Conservation (phyloP, 2,113 vertebrate genomes). For the Gallinago paraguaiae region DNA sequence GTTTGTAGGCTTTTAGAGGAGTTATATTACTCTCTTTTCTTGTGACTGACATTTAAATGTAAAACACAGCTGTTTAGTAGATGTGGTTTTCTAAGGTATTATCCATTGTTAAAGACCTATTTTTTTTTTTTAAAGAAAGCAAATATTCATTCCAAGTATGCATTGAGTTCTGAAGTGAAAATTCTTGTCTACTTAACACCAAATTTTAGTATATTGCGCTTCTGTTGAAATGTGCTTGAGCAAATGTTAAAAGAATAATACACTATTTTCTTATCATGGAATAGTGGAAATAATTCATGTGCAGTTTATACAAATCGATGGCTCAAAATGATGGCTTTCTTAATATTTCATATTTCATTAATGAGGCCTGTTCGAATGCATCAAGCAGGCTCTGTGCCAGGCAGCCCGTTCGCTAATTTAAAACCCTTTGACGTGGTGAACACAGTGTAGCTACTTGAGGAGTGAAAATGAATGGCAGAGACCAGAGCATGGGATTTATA, state of each 20-base stretch:
- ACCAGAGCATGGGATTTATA: not conserved
- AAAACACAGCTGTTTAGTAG: not conserved
- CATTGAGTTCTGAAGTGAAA: not conserved
- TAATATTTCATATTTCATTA: not conserved
- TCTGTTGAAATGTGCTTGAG: not conserved
- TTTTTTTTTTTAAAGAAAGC: not conserved
- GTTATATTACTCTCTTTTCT: not conserved
- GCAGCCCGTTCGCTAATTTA: not conserved
- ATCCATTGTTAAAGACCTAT: not conserved
- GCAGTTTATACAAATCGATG: not conserved
- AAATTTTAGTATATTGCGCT: not conserved
- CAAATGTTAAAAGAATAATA: not conserved
- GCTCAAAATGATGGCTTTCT: not conserved
- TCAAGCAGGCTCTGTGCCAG: not conserved
- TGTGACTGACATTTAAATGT: not conserved
- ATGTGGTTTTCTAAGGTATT: not conserved
- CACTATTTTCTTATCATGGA: not conserved
- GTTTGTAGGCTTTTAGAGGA: not conserved
- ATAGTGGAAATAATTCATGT: not conserved
- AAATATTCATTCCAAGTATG: not conserved
- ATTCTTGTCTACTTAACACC: not conserved
- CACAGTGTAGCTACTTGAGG: not conserved
- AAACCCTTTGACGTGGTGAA: not conserved
- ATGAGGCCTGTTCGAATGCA: not conserved
- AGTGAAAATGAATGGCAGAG: not conserved